Base-by-base conservation (phyloP, 2,113 vertebrate genomes). In the Murina feae region DNA sequence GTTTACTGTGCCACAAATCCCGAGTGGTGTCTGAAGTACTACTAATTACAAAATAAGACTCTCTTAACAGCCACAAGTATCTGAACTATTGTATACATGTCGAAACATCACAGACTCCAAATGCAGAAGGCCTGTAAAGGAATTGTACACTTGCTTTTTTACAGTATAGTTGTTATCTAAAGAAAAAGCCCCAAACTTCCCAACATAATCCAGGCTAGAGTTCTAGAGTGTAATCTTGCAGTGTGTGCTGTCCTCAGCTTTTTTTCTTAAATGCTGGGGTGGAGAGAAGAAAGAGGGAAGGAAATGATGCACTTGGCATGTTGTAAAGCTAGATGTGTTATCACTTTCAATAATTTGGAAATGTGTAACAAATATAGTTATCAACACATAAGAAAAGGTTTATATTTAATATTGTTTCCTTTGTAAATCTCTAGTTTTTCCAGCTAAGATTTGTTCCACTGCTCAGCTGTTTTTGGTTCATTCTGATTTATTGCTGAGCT, bases 401-500 rank as follows among this genome's bases (percentile, higher is more conserved):
- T 97, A 95, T 91, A 97, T 97, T 97, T 90, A 94, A 97, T 95
- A 85, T 93, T n/a, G 2, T 95, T 96, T 94, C 79, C 82, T 86
- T 9, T 91, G 86, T 71, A 89, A 96, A 55, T 3, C 32, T 97
- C 94, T 92, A 20, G 71, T 11, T 96, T 96, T 97, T 96, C 75
- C 74, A 96, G 83, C 79, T 95, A 44, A 30, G 16, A 30, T 93
- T 94, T 90, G 60, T 90, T 6, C 83, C 58, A 35, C 75, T 39
- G 16, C 32, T 84, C 47, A 86, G 28, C 75, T 97, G 91, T 81
- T 97, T 65, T 93, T 93, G 32, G 11, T 94, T 96, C 84, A 35
- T 12, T 42, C 76, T 98, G 95, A 97, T 98, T 98, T 98, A 97
- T 96, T 92, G 82, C 72, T 94, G 83, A n/a, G 60, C 13, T 96